phyloP scores from a whole-genome alignment of 2,888 invertebrate genomes.

The Lathronympha strigana region DNA sequence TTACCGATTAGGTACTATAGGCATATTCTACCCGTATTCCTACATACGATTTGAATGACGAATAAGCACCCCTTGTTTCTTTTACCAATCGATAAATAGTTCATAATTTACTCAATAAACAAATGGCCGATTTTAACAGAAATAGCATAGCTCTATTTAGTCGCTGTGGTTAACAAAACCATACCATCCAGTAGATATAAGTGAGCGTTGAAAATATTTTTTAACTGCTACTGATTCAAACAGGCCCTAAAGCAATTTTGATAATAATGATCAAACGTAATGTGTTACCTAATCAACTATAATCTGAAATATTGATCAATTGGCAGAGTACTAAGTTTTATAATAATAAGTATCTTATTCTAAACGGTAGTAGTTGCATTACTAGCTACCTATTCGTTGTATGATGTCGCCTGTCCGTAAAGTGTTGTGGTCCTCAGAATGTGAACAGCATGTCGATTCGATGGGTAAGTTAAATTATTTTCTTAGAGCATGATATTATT shows the following conservation, averaged over 20 bases:
- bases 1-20: constrained; percentile 8
- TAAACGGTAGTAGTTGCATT: constrained; percentile 7
- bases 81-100: too few species aligned
- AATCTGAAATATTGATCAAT: neutral
- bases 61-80: neutral
- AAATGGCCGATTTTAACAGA: too few species aligned
- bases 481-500: constrained; percentile 55
- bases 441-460: constrained; percentile 54
- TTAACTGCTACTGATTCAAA: too few species aligned
- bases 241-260: too few species aligned
- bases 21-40: neutral
- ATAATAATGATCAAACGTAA: neutral
- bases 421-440: constrained; percentile 48
- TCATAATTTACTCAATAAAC: too few species aligned
- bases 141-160: too few species aligned
- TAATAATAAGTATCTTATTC: neutral
- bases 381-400: constrained; percentile 6
- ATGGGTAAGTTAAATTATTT: constrained; percentile 63
- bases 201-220: too few species aligned
- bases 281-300: constrained; percentile 4
- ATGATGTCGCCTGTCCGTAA: constrained; percentile 34
- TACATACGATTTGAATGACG: neutral
- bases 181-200: too few species aligned
- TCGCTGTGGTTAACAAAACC: too few species aligned
- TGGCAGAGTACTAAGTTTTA: neutral